Percentiles rank a stretch among this genome's conserved stretches.
These are phyloP conservation scores for Gallinago nigripennis DNA, from an alignment of 2,797 vertebrate genomes.

Conservation along the genomic window DNA sequence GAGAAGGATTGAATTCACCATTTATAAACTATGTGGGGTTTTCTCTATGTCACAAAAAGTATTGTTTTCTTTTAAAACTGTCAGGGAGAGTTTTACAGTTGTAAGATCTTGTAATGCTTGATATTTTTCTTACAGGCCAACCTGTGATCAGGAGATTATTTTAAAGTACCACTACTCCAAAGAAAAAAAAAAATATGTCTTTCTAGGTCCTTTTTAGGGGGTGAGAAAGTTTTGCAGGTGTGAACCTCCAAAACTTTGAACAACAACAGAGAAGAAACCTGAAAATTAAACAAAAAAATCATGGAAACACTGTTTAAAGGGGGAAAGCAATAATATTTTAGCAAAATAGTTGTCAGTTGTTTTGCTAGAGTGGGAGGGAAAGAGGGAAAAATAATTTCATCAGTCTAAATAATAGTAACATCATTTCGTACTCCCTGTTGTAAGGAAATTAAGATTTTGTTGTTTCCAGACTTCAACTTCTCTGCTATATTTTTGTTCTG, in stretches of 20 bases:
- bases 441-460: neutral
- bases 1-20: neutral
- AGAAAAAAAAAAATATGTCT: neutral
- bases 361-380: neutral
- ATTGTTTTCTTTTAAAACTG: neutral
- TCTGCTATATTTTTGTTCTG: neutral
- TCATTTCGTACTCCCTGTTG: neutral
- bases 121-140: neutral
- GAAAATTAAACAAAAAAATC: neutral
- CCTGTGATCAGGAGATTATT: neutral
- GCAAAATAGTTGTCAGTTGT: neutral
- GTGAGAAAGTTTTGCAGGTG: neutral
- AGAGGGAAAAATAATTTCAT: neutral
- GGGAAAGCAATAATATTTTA: neutral
- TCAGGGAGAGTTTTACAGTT: neutral
- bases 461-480: neutral
- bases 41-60: neutral
- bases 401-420: neutral
- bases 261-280: neutral
- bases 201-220: neutral
- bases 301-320: neutral
- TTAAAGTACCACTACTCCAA: neutral
- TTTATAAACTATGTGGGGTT: neutral
- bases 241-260: neutral
- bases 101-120: neutral